Evolutionary conservation across 2,113 vertebrate genomes (phyloP), one percentile per base, ranked within the genome.

Genomic region (Lynx canadensis): DNA sequence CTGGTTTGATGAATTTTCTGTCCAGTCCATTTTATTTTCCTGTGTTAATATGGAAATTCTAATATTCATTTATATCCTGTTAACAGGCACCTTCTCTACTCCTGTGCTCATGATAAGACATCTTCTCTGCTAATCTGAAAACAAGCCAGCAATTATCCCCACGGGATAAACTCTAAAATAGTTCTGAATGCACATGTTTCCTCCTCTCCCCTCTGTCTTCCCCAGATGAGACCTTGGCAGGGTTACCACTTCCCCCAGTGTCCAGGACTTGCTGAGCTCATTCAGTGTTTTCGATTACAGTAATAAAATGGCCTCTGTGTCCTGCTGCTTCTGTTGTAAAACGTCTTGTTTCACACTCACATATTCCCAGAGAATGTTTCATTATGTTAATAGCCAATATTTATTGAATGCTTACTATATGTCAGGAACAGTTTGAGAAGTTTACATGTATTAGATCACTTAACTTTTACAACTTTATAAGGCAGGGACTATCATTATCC

Each of bases 21-120:
- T 57, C 38, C 27, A 33, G 33, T 63, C 27, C 21, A 23, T n/a
- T 96, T 95, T 71, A 71, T 95, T 91, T 82, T 90, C 45, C 80
- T 48, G 2, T 76, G 45, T 87, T 95, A 68, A 95, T 76, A 57
- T 93, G 86, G 68, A 90, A 73, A 73, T 69, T 38, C 55, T 90
- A 36, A 8, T 33, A n/a, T 87, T 92, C 80, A 78, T 83, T 92
- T 60, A 29, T 12, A n/a, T 74, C 69, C 38, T 74, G 41, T 93
- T 84, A 94, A 36, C 45, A 27, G 55, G 69, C 15, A 91, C 4
- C 23, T 88, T 86, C 57, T 84, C 74, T 68, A 48, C 66, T 65
- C 31, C 65, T 41, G 1, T 92, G 38, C 12, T 94, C 36, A 7
- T 25, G 52, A 29, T n/a, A 78, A 79, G 71, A 89, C 76, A 48